These are phyloP conservation scores for Tangara arthus DNA, from an alignment of 2,797 vertebrate genomes.

Conservation along the genomic window DNA sequence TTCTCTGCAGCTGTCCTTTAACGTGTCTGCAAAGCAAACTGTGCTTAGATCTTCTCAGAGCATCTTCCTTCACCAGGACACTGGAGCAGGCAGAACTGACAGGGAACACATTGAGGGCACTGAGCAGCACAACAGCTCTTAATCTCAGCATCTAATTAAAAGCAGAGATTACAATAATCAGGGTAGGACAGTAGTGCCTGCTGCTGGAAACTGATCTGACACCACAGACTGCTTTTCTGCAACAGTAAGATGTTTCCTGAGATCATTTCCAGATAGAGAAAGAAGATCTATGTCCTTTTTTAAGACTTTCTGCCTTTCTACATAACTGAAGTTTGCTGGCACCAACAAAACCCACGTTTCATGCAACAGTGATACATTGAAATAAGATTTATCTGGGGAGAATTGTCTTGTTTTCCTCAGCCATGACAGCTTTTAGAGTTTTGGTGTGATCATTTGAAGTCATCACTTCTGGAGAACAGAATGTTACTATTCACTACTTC, in stretches of 20 bases:
- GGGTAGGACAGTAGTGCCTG: background rate
- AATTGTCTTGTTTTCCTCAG: background rate
- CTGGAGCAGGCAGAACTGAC: background rate
- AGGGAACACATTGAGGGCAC: background rate
- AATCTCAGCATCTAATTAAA: slow-evolving; percentile 41
- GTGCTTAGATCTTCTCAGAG: background rate
- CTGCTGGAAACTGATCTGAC: background rate
- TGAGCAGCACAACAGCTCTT: background rate
- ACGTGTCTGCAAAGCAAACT: rapidly evolving
- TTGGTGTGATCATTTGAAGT: slow-evolving; percentile 19
- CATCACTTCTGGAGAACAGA: background rate
- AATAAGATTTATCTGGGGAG: background rate
- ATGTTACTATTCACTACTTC: slow-evolving; percentile 18
- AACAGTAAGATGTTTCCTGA: background rate
- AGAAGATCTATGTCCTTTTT: background rate
- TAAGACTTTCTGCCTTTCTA: background rate
- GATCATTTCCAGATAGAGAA: background rate
- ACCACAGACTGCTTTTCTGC: background rate
- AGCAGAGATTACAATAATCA: slow-evolving; percentile 26
- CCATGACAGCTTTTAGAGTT: background rate
- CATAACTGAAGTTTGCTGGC: background rate
- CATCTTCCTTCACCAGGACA: background rate
- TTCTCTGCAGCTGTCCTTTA: background rate
- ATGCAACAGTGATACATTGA: background rate
- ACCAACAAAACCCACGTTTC: background rate